Conservation (phyloP, 2,888 invertebrate species). For the Stegana nigrithorax region DNA sequence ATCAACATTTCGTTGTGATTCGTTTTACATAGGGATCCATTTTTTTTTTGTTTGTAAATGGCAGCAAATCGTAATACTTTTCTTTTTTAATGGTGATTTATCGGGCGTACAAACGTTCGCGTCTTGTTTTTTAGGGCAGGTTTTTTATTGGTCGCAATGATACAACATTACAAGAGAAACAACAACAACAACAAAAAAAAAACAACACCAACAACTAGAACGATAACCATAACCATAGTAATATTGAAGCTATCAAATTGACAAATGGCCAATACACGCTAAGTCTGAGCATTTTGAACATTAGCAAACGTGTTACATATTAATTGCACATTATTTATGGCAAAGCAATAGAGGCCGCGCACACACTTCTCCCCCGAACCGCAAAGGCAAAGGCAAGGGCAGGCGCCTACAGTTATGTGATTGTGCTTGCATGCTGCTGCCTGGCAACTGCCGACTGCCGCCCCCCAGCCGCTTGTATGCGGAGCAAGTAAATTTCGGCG, state of each 20-base stretch:
- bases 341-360: too few species aligned
- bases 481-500: slow-evolving; percentile 43
- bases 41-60: too few species aligned
- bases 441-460: too few species aligned
- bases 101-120: slow-evolving; percentile 20
- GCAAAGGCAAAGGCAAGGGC: background rate
- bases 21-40: too few species aligned
- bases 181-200: slow-evolving; percentile 31
- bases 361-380: too few species aligned
- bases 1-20: too few species aligned
- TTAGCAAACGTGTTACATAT: slow-evolving; percentile 56
- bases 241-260: slow-evolving; percentile 53
- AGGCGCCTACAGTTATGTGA: background rate
- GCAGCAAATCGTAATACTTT: too few species aligned
- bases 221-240: background rate
- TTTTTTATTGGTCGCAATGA: slow-evolving; percentile 19
- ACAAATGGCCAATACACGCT: slow-evolving; percentile 50
- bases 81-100: slow-evolving; percentile 59
- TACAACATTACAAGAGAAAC: too few species aligned
- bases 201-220: too few species aligned
- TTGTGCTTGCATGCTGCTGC: background rate
- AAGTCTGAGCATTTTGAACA: slow-evolving; percentile 30
- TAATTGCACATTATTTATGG: slow-evolving; percentile 58
- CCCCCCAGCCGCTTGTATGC: too few species aligned
- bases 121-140: too few species aligned